Evolutionary conservation across 1,140 invertebrate genomes (phyloP).

Genomic region (Drosophila carrolli): DNA sequence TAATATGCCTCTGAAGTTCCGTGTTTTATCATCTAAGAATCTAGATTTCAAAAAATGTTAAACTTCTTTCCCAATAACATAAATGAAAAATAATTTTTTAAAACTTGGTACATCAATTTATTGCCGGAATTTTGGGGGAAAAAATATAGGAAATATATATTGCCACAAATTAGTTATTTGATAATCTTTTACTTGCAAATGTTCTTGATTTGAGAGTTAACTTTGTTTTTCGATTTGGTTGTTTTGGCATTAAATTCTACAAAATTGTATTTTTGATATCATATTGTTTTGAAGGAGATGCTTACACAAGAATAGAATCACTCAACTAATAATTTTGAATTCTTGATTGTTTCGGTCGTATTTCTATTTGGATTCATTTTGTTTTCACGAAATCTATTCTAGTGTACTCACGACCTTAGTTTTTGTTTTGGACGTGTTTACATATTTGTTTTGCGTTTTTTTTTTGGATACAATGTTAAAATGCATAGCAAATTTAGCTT

Average conservation of each 20-base stretch:
- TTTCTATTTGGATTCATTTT: not conserved
- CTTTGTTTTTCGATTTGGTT: slow-evolving; percentile 46
- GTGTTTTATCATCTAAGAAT: too few relatives aligned
- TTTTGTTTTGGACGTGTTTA: slow-evolving; percentile 32
- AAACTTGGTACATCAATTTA: slow-evolving; percentile 53
- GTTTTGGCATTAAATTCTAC: slow-evolving; percentile 47
- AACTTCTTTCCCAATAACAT: not conserved
- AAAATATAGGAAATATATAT: slow-evolving; percentile 39
- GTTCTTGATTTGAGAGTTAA: slow-evolving; percentile 36
- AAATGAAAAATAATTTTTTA: slow-evolving; percentile 2
- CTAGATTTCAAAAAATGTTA: too few relatives aligned
- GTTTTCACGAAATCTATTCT: slow-evolving; percentile 22
- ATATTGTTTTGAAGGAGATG: slow-evolving; percentile 20
- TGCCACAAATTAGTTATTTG: slow-evolving; percentile 34
- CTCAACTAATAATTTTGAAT: not conserved
- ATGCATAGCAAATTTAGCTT: slow-evolving; percentile 39
- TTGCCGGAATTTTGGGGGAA: slow-evolving; percentile 36
- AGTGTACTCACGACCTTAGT: slow-evolving; percentile 3
- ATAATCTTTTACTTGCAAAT: slow-evolving; percentile 47
- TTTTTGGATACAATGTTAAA: slow-evolving; percentile 24
- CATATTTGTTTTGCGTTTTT: slow-evolving; percentile 21
- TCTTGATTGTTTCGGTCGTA: not conserved
- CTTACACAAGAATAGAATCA: slow-evolving; percentile 19
- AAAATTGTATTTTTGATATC: slow-evolving; percentile 44
- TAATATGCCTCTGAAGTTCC: too few relatives aligned